Percentiles rank a stretch among this genome's conserved stretches.
Evolutionary conservation across 1,140 invertebrate genomes (phyloP).

Genomic region (Tetragnatha versicolor): DNA sequence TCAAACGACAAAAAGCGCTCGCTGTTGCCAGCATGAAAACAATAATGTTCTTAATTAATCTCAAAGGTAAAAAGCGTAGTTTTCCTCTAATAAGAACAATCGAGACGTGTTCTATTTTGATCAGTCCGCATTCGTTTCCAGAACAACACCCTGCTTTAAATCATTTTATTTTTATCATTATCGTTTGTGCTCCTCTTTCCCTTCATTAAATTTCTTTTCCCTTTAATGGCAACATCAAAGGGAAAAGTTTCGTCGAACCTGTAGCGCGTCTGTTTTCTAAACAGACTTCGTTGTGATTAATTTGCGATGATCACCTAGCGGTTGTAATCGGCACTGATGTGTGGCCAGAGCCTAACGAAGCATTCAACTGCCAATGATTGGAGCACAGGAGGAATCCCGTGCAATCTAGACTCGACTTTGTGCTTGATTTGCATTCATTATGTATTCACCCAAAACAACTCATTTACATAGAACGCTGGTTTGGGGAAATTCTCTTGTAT

Average conservation of each 20-base stretch:
- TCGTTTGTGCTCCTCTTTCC: conserved; percentile 15
- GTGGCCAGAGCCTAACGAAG: conserved; percentile 47
- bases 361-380: conserved; percentile 54
- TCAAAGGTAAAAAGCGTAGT: conserved; percentile 29
- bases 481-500: conserved; percentile 51
- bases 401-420: conserved; percentile 19
- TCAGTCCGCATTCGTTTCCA: conserved; percentile 19
- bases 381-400: conserved; percentile 6
- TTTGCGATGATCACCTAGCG: conserved; percentile 54
- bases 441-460: conserved; percentile 53
- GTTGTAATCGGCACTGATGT: conserved; percentile 51
- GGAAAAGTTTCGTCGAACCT: conserved; percentile 40
- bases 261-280: conserved; percentile 49
- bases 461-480: conserved; percentile 53
- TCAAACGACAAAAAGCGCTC: conserved; percentile 1
- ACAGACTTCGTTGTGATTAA: conserved; percentile 54
- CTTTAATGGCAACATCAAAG: conserved; percentile 55
- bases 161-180: not conserved
- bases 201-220: conserved; percentile 53
- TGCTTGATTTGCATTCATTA: conserved; percentile 54
- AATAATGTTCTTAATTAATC: conserved; percentile 13
- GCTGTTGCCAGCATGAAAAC: conserved; percentile 1
- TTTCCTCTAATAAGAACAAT: conserved; percentile 50
- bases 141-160: conserved; percentile 2
- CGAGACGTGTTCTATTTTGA: conserved; percentile 20